A percentile compares a stretch with the other conserved stretches of the same genome.
phyloP scores from a whole-genome alignment of 1,140 invertebrate species.

The Spodoptera litura region DNA sequence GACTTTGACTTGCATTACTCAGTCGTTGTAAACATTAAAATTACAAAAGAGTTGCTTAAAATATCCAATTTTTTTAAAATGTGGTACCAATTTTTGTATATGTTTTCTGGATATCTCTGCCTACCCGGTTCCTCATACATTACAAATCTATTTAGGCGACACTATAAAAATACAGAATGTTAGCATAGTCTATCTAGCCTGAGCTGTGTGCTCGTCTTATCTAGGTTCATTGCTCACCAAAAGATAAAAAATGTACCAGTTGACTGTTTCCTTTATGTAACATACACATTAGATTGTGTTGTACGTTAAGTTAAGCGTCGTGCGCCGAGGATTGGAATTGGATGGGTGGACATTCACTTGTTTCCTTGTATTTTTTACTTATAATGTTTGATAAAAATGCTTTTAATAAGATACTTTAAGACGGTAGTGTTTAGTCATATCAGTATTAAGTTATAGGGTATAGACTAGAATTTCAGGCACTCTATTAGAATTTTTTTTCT shows the following conservation, averaged over 20 bases:
- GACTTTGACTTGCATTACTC: too few relatives aligned
- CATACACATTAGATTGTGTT: slow-evolving; percentile 31
- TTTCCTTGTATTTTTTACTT: too few relatives aligned
- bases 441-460: too few relatives aligned
- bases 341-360: neutral
- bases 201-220: slow-evolving; percentile 21
- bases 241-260: slow-evolving; percentile 43
- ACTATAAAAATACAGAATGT: slow-evolving; percentile 23
- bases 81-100: too few relatives aligned
- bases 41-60: too few relatives aligned
- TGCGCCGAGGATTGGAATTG: neutral
- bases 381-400: too few relatives aligned
- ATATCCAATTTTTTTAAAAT: too few relatives aligned
- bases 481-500: too few relatives aligned
- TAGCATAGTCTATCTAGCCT: slow-evolving; percentile 28
- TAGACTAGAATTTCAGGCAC: too few relatives aligned
- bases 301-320: slow-evolving; percentile 25
- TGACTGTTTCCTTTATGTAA: slow-evolving; percentile 43
- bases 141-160: slow-evolving; percentile 31
- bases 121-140: neutral
- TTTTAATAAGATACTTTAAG: too few relatives aligned
- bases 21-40: too few relatives aligned
- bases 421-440: too few relatives aligned
- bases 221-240: slow-evolving; percentile 44
- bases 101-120: neutral